Base-by-base conservation (phyloP, 2,888 invertebrate genomes). In the Acanthacorydalis orientalis region DNA sequence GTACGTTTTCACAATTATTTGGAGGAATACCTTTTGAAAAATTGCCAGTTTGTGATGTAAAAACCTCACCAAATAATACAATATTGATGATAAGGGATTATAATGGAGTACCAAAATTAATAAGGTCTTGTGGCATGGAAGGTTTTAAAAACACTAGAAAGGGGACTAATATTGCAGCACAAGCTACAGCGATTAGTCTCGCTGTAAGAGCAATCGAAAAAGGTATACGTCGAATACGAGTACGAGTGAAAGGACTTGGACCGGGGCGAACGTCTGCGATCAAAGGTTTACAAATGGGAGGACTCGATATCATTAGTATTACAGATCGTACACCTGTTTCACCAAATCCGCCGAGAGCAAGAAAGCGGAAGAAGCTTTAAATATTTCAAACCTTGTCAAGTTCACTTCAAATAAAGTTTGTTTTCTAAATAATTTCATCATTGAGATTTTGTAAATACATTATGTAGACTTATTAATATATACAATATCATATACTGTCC, bases 161-260 rank as follows among this genome's bases (percentile, higher is more conserved):
- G 66, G 95, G 95, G 51, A 96, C 96, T 4, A 95, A 92, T 61
- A 84, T 96, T 58, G 96, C 96, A 37, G 96, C 93, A 2, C 95
- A 97, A 67, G 87, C 93, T 10, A 88, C 93, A 23, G 95, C 89
- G 23, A 78, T 92, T 47, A 78, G 73, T 49, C 68, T 92, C 55
- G 83, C 84, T 53, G 68, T 69, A 49, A 78, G 73, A 75, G 78
- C 80, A 1, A 59, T 82, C 46, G 77, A 79, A 49, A 69, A 73
- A 57, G 92, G 92, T 7, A 70, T 80, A 53, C 81, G 78, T 63
- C 80, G 78, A 43, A 72, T 91, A 1, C 70, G 89, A 57, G 81
- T 93, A 0, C 72, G 75, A 58, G 77, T 93, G 6, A 75, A 76
- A 59, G 93, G 93, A 0, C 61, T 93, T 39, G 93, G 93, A 23